Conservation (phyloP, 2,797 vertebrate species). For the Notolepis coatsorum region DNA sequence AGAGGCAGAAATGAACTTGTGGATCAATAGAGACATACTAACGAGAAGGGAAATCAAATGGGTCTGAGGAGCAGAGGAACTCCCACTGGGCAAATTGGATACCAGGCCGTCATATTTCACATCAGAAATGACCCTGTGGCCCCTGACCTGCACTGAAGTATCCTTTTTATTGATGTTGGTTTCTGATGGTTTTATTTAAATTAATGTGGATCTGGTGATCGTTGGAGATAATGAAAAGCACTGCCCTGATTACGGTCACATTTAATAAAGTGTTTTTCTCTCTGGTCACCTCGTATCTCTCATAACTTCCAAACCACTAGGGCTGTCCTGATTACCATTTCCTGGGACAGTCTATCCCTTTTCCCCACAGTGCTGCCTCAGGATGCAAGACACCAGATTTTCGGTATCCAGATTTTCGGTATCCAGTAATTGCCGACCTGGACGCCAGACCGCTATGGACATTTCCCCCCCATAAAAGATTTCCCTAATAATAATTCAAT, state of each 20-base stretch:
- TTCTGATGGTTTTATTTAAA: conserved; percentile 1
- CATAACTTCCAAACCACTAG: no score
- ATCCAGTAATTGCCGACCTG: no score
- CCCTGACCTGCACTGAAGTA: conserved; percentile 4
- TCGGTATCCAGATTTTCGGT: no score
- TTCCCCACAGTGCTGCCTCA: no score
- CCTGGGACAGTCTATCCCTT: no score
- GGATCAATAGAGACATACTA: no score
- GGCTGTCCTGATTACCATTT: no score
- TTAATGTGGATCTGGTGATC: conserved; percentile 25
- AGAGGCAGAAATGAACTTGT: no score
- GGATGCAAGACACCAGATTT: no score
- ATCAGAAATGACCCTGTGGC: conserved; percentile 22
- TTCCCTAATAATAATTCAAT: no score
- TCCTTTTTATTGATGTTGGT: neutral
- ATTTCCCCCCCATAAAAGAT: no score
- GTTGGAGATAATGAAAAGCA: conserved; percentile 20
- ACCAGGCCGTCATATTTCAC: conserved; percentile 21
- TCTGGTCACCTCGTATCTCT: neutral
- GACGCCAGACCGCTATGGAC: no score
- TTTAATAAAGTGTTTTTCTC: neutral
- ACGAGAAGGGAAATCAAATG: neutral
- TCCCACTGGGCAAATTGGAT: conserved; percentile 40
- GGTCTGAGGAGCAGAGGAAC: conserved; percentile 9
- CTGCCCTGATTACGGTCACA: conserved; percentile 7